A percentile compares a stretch with the other conserved stretches of the same genome.
Conservation (phyloP, 2,888 invertebrate genomes). For the Thereva unica region DNA sequence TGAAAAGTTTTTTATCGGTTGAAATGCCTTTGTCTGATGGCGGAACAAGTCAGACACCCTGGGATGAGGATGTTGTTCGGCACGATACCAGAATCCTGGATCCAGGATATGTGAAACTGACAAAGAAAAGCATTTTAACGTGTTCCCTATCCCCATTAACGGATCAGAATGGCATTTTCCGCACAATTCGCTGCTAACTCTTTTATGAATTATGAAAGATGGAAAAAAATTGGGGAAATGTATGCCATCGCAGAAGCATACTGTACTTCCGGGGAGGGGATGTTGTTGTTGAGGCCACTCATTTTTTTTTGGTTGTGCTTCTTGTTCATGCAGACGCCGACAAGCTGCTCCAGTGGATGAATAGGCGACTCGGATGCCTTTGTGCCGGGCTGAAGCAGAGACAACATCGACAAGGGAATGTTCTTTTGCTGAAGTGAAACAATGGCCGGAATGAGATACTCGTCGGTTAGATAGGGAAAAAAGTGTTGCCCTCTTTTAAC, state of each 20-base stretch:
- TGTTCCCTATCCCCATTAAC: slow-evolving; percentile 27
- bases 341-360: slow-evolving; percentile 29
- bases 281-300: slow-evolving; percentile 33
- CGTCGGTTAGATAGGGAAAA: neutral
- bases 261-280: slow-evolving; percentile 40
- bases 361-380: neutral
- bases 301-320: slow-evolving; percentile 5
- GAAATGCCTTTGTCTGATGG: slow-evolving; percentile 40
- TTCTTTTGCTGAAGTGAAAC: slow-evolving; percentile 17
- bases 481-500: slow-evolving; percentile 17
- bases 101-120: slow-evolving; percentile 40
- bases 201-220: slow-evolving; percentile 43
- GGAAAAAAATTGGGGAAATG: slow-evolving; percentile 36
- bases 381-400: neutral
- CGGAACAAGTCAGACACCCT: slow-evolving; percentile 39
- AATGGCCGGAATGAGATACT: slow-evolving; percentile 20
- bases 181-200: slow-evolving; percentile 43
- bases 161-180: slow-evolving; percentile 42
- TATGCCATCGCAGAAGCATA: slow-evolving; percentile 40
- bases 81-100: neutral
- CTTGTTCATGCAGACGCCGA: slow-evolving; percentile 34
- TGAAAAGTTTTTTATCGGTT: slow-evolving; percentile 30
- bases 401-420: slow-evolving; percentile 25
- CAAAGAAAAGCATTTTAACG: slow-evolving; percentile 42
- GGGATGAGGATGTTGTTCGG: slow-evolving; percentile 34